Percentiles rank a stretch among this genome's conserved stretches.
These are phyloP conservation scores for Arion vulgaris DNA, from an alignment of 1,140 invertebrate species.

Conservation along the genomic window DNA sequence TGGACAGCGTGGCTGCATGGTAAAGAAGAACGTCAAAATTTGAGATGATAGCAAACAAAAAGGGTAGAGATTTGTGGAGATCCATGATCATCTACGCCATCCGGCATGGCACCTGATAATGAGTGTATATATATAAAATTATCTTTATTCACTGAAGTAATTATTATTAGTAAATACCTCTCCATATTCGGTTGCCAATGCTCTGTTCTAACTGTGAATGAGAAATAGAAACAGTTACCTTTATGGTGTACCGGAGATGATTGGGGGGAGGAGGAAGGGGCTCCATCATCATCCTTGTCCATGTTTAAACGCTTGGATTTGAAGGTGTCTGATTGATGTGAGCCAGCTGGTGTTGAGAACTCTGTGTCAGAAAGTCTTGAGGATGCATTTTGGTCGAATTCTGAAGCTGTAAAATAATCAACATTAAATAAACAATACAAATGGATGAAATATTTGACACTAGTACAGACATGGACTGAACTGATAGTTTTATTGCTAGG, in stretches of 20 bases:
- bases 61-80: no score
- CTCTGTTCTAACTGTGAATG: background rate
- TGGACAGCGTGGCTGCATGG: no score
- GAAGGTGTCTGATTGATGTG: background rate
- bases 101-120: no score
- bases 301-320: constrained; percentile 17
- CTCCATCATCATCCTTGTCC: constrained; percentile 28
- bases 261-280: background rate
- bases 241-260: background rate
- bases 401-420: background rate
- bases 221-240: background rate
- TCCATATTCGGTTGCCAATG: no score
- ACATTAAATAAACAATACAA: background rate
- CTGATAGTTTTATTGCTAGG: background rate
- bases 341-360: background rate
- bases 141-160: no score
- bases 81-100: no score
- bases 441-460: background rate
- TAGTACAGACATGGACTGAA: background rate
- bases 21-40: no score
- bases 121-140: no score
- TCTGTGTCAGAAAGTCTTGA: background rate
- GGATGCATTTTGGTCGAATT: background rate
- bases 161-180: no score
- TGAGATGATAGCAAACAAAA: no score